Percentiles rank a stretch among this genome's conserved stretches.
Evolutionary conservation across 2,797 vertebrate genomes (phyloP).

Genomic region (Acrossocheilus fasciatus): DNA sequence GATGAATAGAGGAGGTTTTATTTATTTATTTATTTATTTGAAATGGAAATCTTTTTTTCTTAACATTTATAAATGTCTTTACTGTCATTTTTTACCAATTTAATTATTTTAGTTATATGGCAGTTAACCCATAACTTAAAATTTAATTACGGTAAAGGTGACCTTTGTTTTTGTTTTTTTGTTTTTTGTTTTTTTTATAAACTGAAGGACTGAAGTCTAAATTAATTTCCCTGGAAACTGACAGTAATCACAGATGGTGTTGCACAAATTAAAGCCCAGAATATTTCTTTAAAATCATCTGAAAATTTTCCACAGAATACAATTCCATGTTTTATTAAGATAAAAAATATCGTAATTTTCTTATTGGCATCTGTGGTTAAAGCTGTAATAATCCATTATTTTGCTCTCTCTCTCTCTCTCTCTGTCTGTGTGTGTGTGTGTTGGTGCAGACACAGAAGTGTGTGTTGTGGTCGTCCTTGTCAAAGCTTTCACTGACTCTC

Average conservation of each 20-base stretch:
- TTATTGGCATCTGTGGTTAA: background rate
- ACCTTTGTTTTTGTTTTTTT: background rate
- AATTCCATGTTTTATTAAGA: background rate
- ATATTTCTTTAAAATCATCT: background rate
- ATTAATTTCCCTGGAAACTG: background rate
- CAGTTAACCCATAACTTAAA: background rate
- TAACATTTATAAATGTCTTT: background rate
- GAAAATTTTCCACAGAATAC: background rate
- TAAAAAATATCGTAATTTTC: background rate
- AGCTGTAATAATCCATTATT: background rate
- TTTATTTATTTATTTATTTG: background rate
- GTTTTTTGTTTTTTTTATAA: too few relatives aligned
- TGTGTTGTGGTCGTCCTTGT: slow-evolving; percentile 61
- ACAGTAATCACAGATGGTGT: too few relatives aligned
- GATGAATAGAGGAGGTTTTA: too few relatives aligned
- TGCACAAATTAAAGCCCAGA: background rate
- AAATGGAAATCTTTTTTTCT: background rate
- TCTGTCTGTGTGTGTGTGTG: background rate
- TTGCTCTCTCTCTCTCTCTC: background rate
- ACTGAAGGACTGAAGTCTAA: slow-evolving; percentile 15
- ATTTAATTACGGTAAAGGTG: background rate
- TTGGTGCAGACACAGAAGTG: background rate
- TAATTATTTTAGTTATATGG: background rate
- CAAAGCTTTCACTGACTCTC: slow-evolving; percentile 80
- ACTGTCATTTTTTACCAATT: background rate